These are phyloP conservation scores for Okamejei kenojei DNA, from an alignment of 2,797 vertebrate species.

Conservation along the genomic window DNA sequence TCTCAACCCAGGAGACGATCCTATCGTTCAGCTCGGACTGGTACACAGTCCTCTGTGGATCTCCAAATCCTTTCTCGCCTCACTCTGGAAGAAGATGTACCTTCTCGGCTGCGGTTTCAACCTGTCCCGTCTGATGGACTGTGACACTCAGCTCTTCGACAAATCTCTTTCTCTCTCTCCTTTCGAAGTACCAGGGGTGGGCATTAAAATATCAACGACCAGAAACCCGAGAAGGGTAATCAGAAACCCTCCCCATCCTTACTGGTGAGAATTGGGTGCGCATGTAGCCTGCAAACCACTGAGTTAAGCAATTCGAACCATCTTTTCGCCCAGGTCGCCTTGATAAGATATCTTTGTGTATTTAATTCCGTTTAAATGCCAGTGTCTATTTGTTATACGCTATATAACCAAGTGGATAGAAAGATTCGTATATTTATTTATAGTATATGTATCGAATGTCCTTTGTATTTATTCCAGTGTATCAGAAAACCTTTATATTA, in stretches of 20 bases:
- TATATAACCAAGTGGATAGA: too few species aligned
- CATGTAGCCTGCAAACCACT: not conserved
- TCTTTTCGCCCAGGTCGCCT: not conserved
- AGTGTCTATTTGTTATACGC: too few species aligned
- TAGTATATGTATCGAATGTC: too few species aligned
- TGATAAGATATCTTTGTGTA: not conserved
- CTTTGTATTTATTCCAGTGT: too few species aligned
- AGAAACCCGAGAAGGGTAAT: slow-evolving; percentile 41
- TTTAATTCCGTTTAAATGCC: not conserved
- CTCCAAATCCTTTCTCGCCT: not conserved
- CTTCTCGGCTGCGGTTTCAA: not conserved
- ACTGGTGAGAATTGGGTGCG: not conserved
- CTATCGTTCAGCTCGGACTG: not conserved
- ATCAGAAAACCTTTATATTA: too few species aligned
- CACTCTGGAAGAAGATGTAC: not conserved
- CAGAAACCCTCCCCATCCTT: not conserved
- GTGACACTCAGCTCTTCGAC: not conserved
- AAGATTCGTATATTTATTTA: too few species aligned
- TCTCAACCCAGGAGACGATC: slow-evolving; percentile 25
- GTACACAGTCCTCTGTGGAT: not conserved
- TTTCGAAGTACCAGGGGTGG: not conserved
- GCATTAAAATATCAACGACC: slow-evolving; percentile 36
- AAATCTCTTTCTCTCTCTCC: too few species aligned
- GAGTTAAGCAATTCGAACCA: not conserved
- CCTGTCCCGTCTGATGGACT: not conserved